Percentiles rank a stretch among this genome's conserved stretches.
Evolutionary conservation across 2,888 invertebrate species (phyloP).

Genomic region (Drosophila phalerata): DNA sequence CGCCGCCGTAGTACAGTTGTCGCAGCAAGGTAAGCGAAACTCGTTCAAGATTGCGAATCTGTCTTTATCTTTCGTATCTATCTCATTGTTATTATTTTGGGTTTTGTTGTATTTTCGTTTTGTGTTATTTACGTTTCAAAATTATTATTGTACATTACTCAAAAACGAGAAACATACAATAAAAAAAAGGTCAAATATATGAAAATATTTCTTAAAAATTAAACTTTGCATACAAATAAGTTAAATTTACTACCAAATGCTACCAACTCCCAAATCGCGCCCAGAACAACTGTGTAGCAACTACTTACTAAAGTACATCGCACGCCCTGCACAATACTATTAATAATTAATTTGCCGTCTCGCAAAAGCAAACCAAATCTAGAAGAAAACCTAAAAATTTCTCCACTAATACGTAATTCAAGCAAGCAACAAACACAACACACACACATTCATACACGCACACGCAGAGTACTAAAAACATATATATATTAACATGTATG

Average conservation of each 20-base stretch:
- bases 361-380: constrained; percentile 28
- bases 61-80: constrained; percentile 32
- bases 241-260: constrained; percentile 37
- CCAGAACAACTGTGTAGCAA: constrained; percentile 52
- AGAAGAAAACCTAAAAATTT: constrained; percentile 21
- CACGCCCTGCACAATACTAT: constrained; percentile 54
- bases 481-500: constrained; percentile 37
- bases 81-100: constrained; percentile 54
- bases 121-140: constrained; percentile 55
- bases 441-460: constrained; percentile 19
- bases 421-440: constrained; percentile 18
- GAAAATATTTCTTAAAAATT: constrained; percentile 31
- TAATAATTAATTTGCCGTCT: constrained; percentile 22
- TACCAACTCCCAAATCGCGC: constrained; percentile 43
- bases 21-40: constrained; percentile 86
- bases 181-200: constrained; percentile 36
- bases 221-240: constrained; percentile 45
- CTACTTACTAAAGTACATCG: constrained; percentile 46
- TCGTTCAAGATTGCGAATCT: constrained; percentile 18
- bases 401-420: constrained; percentile 43
- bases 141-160: constrained; percentile 51
- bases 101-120: constrained; percentile 60
- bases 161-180: constrained; percentile 36
- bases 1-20: constrained; percentile 88
- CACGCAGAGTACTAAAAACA: constrained; percentile 38